Evolutionary conservation across 2,888 invertebrate species (phyloP).

Genomic region (Cheilosia impressa): DNA sequence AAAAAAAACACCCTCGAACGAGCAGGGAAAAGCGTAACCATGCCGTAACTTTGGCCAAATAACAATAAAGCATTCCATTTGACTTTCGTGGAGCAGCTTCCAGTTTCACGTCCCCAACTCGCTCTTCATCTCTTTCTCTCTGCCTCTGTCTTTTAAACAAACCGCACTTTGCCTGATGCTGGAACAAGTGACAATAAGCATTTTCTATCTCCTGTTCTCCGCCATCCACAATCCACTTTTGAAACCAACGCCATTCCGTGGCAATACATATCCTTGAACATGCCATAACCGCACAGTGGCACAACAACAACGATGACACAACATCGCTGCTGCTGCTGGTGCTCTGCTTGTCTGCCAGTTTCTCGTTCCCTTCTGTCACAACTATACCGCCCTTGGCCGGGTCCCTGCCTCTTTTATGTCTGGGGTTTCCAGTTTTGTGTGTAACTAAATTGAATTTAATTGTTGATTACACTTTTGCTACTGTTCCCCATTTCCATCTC

Average conservation of each 20-base stretch:
- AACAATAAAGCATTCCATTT: conserved; percentile 74
- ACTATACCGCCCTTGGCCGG: background rate
- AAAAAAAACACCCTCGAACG: background rate
- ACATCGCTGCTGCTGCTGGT: conserved; percentile 37
- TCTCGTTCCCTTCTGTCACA: conserved; percentile 5
- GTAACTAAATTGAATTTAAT: conserved; percentile 76
- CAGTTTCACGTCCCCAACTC: background rate
- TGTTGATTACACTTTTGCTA: conserved; percentile 75
- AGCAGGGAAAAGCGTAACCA: conserved; percentile 47
- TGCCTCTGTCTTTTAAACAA: conserved; percentile 54
- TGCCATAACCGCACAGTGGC: conserved; percentile 60
- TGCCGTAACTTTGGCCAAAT: conserved; percentile 61
- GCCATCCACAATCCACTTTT: conserved; percentile 2
- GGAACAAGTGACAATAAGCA: conserved; percentile 72
- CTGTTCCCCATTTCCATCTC: conserved; percentile 56
- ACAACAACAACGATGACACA: conserved; percentile 61
- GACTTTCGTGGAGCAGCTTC: conserved; percentile 40
- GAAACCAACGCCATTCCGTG: conserved; percentile 39
- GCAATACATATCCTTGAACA: conserved; percentile 59
- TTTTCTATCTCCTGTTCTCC: conserved; percentile 26
- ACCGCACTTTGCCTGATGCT: conserved; percentile 69
- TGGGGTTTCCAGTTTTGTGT: conserved; percentile 73
- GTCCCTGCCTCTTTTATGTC: conserved; percentile 51
- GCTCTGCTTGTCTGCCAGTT: conserved; percentile 29
- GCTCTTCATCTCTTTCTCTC: background rate